Percentiles rank a stretch among this genome's conserved stretches.
phyloP scores from a whole-genome alignment of 2,797 vertebrate species.

The Takifugu rubripes region DNA sequence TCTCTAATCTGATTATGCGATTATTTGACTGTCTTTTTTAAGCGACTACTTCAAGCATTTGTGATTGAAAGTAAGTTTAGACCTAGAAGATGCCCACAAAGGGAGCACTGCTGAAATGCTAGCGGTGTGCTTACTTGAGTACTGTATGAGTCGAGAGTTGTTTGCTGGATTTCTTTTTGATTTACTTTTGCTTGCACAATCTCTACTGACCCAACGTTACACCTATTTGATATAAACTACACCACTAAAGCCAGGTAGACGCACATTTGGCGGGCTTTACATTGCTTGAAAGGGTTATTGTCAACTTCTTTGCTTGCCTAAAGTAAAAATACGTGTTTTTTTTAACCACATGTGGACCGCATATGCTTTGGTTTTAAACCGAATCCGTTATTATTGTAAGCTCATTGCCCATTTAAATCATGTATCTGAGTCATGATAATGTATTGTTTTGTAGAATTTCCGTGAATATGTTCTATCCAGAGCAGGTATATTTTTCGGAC shows the following conservation, averaged over 20 bases:
- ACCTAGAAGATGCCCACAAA: neutral
- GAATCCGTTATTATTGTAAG: no score
- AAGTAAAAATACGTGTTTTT: no score
- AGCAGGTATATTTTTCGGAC: neutral
- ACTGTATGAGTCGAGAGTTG: slow-evolving; percentile 11
- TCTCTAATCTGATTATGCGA: neutral
- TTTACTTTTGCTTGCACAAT: neutral
- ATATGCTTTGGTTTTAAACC: no score
- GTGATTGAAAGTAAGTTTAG: slow-evolving; percentile 5
- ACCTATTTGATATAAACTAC: no score
- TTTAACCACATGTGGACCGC: neutral
- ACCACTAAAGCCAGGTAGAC: no score
- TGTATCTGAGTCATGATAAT: no score
- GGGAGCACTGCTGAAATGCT: slow-evolving; percentile 18
- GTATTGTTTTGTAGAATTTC: no score
- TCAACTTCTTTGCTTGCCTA: neutral
- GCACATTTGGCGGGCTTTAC: no score
- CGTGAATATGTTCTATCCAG: neutral
- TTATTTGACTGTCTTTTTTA: neutral
- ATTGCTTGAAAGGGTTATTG: neutral
- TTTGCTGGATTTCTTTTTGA: neutral
- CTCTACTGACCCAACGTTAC: neutral
- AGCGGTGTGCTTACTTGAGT: neutral
- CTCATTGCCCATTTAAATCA: no score
- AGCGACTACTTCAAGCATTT: neutral